These are phyloP conservation scores for Stigmatopora nigra DNA, from an alignment of 2,113 vertebrate species.

Conservation along the genomic window DNA sequence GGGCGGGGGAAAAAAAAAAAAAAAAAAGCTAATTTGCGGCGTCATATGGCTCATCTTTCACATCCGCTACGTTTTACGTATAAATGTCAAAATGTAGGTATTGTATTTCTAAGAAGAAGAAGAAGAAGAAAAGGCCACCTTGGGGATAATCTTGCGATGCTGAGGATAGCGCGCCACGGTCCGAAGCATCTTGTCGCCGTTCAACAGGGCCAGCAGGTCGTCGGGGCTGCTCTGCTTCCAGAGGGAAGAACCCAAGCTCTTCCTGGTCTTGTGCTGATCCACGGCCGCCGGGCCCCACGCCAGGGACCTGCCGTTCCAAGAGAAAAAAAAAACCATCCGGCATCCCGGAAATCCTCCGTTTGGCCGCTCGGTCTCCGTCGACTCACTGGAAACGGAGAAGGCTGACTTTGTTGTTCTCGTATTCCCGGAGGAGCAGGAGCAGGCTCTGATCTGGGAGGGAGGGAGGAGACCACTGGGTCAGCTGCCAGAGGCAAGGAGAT, in stretches of 20 bases:
- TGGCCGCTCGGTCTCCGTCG: no score
- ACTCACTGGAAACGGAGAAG: slow-evolving; percentile 76
- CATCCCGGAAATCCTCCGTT: no score
- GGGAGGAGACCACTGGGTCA: no score
- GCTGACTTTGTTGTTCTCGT: slow-evolving; percentile 81
- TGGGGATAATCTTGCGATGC: slow-evolving; percentile 71
- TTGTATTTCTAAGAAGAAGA: no score
- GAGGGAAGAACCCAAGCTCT: slow-evolving; percentile 82
- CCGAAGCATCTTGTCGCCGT: slow-evolving; percentile 74
- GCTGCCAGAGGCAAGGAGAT: no score
- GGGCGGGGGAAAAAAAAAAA: no score
- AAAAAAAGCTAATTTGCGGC: no score
- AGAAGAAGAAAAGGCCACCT: slow-evolving; percentile 52
- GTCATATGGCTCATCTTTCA: no score
- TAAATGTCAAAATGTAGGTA: no score
- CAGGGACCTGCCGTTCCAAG: slow-evolving; percentile 66
- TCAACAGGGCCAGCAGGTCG: slow-evolving; percentile 80
- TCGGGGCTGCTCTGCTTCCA: slow-evolving; percentile 88
- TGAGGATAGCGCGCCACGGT: slow-evolving; percentile 83
- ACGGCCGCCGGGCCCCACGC: slow-evolving; percentile 89
- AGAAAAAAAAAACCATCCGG: no score
- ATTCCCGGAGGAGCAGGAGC: slow-evolving; percentile 80
- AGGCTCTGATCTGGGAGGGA: slow-evolving; percentile 83
- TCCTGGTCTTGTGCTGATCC: slow-evolving; percentile 86
- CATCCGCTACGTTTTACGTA: no score